Evolutionary conservation across 2,113 vertebrate genomes (phyloP), one percentile per base, ranked within the genome.

Genomic region (Microcebus murinus): DNA sequence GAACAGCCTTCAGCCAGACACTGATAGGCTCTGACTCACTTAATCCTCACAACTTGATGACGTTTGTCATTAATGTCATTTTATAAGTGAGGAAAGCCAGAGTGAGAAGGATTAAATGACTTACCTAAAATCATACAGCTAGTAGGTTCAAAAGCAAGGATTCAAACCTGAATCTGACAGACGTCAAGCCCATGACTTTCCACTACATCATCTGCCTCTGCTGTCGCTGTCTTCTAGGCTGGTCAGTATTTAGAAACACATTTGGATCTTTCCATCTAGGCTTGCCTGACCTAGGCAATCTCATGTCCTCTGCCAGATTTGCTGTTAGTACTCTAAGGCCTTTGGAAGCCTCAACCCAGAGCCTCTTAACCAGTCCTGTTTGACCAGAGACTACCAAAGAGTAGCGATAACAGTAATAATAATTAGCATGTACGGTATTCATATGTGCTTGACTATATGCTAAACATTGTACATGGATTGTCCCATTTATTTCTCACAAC

Each of bases 51-150:
- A 80, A 55, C 50, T 25, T 29, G 61, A 18, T 57, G 42, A 70
- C 12, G 3, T 87, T 63, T 91, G 55, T 71, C 86, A 88, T 50
- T 63, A 36, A 67, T 65, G 59, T 87, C 50, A 77, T 48, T 88
- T 93, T 77, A 55, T 36, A 91, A 94, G 48, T 48, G 27, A 94
- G 57, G 74, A 91, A 83, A 86, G 15, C 31, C 55, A 79, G n/a
- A 3, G n/a, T 61, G 13, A 27, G 50, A 83, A 25, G 34, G 57
- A 50, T 25, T 65, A 80, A 90, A 31, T 21, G 50, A 71, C 52
- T 68, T 84, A 4, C 50, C 67, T 82, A 59, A 84, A 87, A 73
- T 55, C 52, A 5, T 48, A 4, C 13, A 87, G 48, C 52, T 39
- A 83, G 5, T 59, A 61, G 39, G 27, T 91, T 96, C 50, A 39